Conservation (phyloP, 2,888 invertebrate species). For the Acronicta leporina region DNA sequence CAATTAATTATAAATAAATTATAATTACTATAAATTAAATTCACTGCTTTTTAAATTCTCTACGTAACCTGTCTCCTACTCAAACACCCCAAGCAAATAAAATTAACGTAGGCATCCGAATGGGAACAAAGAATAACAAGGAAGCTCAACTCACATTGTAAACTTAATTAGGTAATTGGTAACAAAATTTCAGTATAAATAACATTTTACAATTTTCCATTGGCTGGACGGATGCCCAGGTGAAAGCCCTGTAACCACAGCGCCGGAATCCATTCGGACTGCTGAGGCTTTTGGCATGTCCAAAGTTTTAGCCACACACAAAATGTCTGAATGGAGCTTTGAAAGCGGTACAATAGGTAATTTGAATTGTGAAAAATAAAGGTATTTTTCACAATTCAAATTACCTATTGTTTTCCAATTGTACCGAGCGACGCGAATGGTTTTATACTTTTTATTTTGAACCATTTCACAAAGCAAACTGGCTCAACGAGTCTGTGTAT, state of each 20-base stretch:
- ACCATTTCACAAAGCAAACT: background rate
- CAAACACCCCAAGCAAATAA: slow-evolving; percentile 1
- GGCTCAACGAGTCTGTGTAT: no score
- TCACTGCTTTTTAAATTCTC: background rate
- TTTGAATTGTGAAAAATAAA: no score
- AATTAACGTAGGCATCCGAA: background rate
- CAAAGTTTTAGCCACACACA: slow-evolving; percentile 27
- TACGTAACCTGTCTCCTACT: background rate
- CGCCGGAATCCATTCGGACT: slow-evolving; percentile 12
- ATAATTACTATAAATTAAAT: no score
- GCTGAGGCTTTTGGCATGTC: slow-evolving; percentile 4
- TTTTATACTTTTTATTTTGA: background rate
- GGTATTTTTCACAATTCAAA: slow-evolving; percentile 31
- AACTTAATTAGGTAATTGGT: slow-evolving; percentile 4
- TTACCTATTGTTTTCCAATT: slow-evolving; percentile 27
- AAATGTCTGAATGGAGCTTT: slow-evolving; percentile 19
- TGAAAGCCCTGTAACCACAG: slow-evolving; percentile 1
- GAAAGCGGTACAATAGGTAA: no score
- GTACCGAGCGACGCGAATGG: slow-evolving; percentile 5
- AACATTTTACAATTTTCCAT: slow-evolving; percentile 23
- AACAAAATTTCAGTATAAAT: slow-evolving; percentile 10
- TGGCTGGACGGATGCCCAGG: background rate
- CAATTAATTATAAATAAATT: no score
- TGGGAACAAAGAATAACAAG: background rate
- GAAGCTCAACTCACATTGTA: background rate